These are phyloP conservation scores for Helleia helle DNA, from an alignment of 2,888 invertebrate genomes.

Conservation along the genomic window DNA sequence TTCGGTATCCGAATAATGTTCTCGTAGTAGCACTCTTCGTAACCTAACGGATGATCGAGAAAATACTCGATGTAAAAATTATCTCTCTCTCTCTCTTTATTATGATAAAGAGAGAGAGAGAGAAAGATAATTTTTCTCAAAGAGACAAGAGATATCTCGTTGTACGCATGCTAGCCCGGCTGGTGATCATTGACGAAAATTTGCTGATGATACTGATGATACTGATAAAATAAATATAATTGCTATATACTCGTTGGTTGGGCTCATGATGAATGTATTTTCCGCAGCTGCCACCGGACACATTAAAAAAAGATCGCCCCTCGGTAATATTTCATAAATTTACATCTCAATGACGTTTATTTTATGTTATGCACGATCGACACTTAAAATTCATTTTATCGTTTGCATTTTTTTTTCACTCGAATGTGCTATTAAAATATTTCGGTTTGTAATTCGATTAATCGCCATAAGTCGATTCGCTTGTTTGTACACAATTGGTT, in stretches of 20 bases:
- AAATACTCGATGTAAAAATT: no score
- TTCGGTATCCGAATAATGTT: no score
- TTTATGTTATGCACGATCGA: conserved; percentile 4
- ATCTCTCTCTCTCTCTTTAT: no score
- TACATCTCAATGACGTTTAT: neutral
- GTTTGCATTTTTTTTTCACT: neutral
- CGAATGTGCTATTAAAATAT: conserved; percentile 2
- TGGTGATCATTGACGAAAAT: no score
- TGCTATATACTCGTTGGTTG: neutral
- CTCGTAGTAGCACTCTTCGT: no score
- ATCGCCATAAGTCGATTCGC: neutral
- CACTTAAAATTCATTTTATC: conserved; percentile 1
- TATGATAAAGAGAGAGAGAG: no score
- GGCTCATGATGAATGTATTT: neutral
- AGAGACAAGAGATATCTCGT: no score
- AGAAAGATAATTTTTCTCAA: no score
- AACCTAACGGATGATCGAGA: no score
- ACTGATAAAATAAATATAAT: no score
- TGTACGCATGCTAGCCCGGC: no score
- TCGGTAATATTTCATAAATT: conserved; percentile 7
- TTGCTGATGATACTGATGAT: no score
- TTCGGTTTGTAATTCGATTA: neutral
- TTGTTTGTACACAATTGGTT: conserved; percentile 1
- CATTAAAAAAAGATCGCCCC: conserved; percentile 1
- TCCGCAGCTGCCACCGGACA: neutral